A percentile compares a stretch with the other conserved stretches of the same genome.
These are phyloP conservation scores for Girardinichthys multiradiatus DNA, from an alignment of 2,113 vertebrate genomes.

Conservation along the genomic window DNA sequence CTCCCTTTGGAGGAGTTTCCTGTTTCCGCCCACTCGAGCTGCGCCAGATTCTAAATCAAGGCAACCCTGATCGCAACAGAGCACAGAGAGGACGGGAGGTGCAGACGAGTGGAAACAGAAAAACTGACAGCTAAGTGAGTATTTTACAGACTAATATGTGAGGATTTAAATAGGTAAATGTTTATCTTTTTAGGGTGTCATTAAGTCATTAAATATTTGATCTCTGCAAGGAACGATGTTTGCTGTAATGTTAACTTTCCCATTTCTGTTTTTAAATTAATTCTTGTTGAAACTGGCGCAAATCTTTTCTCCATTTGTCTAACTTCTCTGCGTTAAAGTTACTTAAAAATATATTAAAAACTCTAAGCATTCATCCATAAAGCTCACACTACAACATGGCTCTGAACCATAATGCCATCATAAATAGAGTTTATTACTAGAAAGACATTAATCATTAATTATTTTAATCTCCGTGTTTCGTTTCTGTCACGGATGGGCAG, in stretches of 20 bases:
- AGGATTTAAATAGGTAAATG: not conserved
- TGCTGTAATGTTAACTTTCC: not conserved
- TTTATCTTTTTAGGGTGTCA: not conserved
- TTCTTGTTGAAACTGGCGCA: not conserved
- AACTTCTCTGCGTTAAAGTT: too few species aligned
- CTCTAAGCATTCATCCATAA: not conserved
- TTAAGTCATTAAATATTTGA: not conserved
- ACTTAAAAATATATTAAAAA: too few species aligned
- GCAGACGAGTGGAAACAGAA: not conserved
- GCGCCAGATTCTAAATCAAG: accelerated
- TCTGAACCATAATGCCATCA: not conserved
- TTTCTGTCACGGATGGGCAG: not conserved
- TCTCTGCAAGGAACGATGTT: not conserved
- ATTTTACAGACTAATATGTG: not conserved
- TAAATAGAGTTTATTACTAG: not conserved
- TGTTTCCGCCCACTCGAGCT: conserved; percentile 19
- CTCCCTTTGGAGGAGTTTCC: not conserved
- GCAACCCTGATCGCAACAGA: not conserved
- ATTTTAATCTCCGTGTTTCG: too few species aligned
- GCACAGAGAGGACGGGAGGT: not conserved
- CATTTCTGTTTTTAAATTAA: not conserved
- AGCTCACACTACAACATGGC: too few species aligned
- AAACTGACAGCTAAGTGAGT: conserved; percentile 27
- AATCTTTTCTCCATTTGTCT: too few species aligned
- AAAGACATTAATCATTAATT: not conserved